Evolutionary conservation across 1,140 invertebrate genomes (phyloP).

Genomic region (Macrocentrus cingulum): DNA sequence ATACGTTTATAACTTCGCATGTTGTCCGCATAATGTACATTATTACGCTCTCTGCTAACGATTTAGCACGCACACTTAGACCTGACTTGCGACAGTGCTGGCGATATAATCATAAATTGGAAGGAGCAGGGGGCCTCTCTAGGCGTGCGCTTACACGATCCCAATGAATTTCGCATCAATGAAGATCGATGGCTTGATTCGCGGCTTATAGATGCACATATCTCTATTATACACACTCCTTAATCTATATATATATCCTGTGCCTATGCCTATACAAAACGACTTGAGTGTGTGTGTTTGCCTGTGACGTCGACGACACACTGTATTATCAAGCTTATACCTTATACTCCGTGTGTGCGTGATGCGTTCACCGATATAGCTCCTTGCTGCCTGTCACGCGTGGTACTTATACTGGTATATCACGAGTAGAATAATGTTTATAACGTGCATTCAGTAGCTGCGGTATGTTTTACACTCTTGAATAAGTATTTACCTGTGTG

Average conservation of each 20-base stretch:
- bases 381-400: constrained; percentile 7
- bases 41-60: constrained; percentile 12
- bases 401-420: too few relatives aligned
- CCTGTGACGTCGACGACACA: neutral
- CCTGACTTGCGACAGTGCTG: constrained; percentile 7
- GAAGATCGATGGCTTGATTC: neutral
- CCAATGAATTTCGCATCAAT: neutral
- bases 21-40: constrained; percentile 21
- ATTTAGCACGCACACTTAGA: constrained; percentile 19
- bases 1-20: constrained; percentile 12
- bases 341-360: neutral
- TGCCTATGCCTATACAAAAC: neutral
- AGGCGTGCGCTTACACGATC: neutral
- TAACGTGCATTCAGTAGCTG: too few relatives aligned
- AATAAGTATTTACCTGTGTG: too few relatives aligned
- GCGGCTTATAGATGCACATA: neutral
- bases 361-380: neutral
- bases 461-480: too few relatives aligned
- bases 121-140: constrained; percentile 13
- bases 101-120: constrained; percentile 17
- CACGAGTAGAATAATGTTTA: too few relatives aligned
- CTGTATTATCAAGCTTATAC: neutral
- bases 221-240: neutral
- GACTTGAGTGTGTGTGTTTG: neutral
- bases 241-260: constrained; percentile 1